These are phyloP conservation scores for Macrostomum lignano DNA, from an alignment of 1,140 invertebrate species.

Conservation along the genomic window DNA sequence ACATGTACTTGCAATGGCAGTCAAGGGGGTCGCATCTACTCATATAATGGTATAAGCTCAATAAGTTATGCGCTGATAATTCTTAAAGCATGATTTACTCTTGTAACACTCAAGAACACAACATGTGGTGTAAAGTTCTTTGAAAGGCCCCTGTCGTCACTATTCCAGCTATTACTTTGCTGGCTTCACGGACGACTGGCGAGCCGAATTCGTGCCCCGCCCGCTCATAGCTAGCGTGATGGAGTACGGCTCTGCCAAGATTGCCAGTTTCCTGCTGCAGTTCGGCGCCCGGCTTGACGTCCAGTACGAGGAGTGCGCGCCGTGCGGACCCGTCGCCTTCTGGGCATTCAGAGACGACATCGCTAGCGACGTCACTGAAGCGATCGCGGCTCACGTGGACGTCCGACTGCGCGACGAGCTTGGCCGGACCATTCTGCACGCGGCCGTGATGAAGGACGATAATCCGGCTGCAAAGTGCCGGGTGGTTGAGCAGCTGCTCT, in stretches of 20 bases:
- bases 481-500: slow-evolving; percentile 8
- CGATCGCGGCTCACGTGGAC: slow-evolving; percentile 9
- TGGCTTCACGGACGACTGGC: slow-evolving; percentile 9
- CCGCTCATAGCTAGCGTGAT: slow-evolving; percentile 10
- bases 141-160: too few species aligned
- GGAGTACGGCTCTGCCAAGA: slow-evolving; percentile 10
- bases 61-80: too few species aligned
- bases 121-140: too few species aligned
- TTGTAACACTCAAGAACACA: too few species aligned
- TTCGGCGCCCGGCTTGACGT: slow-evolving; percentile 10
- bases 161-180: slow-evolving; percentile 9
- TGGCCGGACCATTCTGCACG: slow-evolving; percentile 9
- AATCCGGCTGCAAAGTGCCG: slow-evolving; percentile 8
- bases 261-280: slow-evolving; percentile 10
- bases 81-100: too few species aligned
- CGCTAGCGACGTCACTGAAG: slow-evolving; percentile 8
- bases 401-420: slow-evolving; percentile 10
- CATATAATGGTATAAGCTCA: too few species aligned
- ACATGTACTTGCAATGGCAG: too few species aligned
- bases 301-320: slow-evolving; percentile 11
- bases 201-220: slow-evolving; percentile 10
- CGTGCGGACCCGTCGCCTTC: slow-evolving; percentile 12
- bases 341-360: slow-evolving; percentile 12
- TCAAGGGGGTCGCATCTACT: too few species aligned
- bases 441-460: slow-evolving; percentile 8